Percentiles rank a stretch among this genome's conserved stretches.
phyloP scores from a whole-genome alignment of 2,797 vertebrate species.

The Monodelphis domestica region DNA sequence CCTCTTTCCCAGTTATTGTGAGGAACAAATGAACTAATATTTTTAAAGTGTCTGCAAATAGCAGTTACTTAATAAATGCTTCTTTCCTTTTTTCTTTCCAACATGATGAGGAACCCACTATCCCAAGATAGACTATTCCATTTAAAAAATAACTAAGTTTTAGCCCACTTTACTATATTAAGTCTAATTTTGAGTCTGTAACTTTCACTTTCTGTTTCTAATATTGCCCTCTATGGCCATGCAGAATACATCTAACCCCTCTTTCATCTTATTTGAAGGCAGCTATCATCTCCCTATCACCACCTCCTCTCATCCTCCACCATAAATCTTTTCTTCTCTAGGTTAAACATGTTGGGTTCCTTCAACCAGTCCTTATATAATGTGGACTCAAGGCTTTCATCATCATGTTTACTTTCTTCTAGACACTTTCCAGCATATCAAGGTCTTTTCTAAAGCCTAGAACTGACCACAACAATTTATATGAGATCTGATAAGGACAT shows the following conservation, averaged over 20 bases:
- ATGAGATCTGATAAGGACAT: too few relatives aligned
- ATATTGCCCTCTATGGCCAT: background rate
- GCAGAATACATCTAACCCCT: background rate
- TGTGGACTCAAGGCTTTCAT: background rate
- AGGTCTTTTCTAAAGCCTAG: background rate
- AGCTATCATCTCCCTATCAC: background rate
- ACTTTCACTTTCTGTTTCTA: background rate
- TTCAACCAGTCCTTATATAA: background rate
- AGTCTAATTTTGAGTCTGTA: background rate
- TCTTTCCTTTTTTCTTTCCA: background rate
- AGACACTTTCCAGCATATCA: background rate
- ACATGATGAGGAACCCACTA: background rate
- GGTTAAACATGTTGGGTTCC: background rate
- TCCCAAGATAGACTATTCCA: background rate
- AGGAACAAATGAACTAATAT: background rate
- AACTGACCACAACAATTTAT: too few relatives aligned
- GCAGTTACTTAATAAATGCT: background rate
- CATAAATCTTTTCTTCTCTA: background rate
- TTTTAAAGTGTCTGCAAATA: background rate
- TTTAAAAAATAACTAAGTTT: background rate
- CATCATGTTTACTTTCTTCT: background rate
- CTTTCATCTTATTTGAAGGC: background rate
- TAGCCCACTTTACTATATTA: background rate
- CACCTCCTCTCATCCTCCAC: background rate
- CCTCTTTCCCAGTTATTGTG: background rate